phyloP scores from a whole-genome alignment of 2,113 vertebrate genomes.

The Microcebus ravelobensis region DNA sequence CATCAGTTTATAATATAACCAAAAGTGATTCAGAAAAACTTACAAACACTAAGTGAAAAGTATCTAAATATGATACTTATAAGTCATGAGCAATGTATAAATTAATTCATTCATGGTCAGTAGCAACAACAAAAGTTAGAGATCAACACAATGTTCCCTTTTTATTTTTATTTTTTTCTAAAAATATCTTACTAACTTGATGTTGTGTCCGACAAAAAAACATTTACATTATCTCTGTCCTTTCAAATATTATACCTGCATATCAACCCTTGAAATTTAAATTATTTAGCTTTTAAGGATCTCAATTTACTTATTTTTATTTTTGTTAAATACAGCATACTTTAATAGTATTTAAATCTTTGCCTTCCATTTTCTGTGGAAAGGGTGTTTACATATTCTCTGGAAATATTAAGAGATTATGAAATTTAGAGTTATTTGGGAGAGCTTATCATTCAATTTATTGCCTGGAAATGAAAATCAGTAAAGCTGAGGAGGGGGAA shows the following conservation, averaged over 20 bases:
- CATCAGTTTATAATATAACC: neutral
- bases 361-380: neutral
- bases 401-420: slow-evolving; percentile 7
- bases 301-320: neutral
- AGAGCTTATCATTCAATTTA: neutral
- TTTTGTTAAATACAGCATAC: neutral
- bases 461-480: neutral
- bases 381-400: neutral
- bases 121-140: neutral
- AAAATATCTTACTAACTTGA: neutral
- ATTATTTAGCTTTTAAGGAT: neutral
- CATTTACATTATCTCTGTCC: neutral
- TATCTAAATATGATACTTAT: neutral
- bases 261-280: neutral
- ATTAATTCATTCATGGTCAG: neutral
- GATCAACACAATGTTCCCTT: neutral
- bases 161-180: neutral
- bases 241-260: neutral
- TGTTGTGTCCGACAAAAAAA: neutral
- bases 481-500: neutral
- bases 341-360: neutral
- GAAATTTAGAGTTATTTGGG: neutral
- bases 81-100: neutral
- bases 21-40: neutral
- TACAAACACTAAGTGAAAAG: neutral